phyloP scores from a whole-genome alignment of 2,797 vertebrate genomes.

The Sebastes alutus region DNA sequence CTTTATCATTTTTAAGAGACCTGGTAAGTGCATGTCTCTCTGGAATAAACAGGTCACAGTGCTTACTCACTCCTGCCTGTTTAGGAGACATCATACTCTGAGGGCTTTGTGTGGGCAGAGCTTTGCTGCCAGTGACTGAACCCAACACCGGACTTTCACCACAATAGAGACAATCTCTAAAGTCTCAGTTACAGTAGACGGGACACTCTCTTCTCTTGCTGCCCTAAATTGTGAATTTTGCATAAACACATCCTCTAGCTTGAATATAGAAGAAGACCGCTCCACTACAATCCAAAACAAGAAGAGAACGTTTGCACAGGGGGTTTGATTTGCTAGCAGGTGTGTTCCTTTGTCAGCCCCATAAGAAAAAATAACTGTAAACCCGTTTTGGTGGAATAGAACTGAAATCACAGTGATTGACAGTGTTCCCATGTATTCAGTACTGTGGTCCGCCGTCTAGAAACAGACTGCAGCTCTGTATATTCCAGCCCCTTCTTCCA shows the following conservation, averaged over 20 bases:
- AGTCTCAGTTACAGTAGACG: constrained; percentile 3
- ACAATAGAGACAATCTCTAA: not conserved
- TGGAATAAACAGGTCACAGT: constrained; percentile 10
- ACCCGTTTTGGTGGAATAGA: not conserved
- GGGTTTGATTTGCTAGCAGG: not conserved
- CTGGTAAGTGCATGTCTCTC: not conserved
- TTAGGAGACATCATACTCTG: not conserved
- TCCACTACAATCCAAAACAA: not conserved
- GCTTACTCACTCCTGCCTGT: not conserved
- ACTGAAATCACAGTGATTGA: not conserved
- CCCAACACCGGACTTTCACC: constrained; percentile 30
- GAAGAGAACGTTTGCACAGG: not conserved
- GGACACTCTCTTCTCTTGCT: not conserved
- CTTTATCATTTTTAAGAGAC: not conserved
- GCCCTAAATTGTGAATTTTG: not conserved
- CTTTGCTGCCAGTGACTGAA: constrained; percentile 10
- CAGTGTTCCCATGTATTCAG: not conserved
- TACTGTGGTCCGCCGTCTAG: not conserved
- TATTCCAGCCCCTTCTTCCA: not conserved
- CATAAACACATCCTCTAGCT: not conserved
- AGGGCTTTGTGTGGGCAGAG: constrained; percentile 13
- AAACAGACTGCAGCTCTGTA: not conserved
- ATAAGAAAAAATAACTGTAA: not conserved
- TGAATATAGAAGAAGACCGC: not conserved
- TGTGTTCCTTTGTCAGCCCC: not conserved